Percentiles rank a stretch among this genome's conserved stretches.
phyloP scores from a whole-genome alignment of 2,888 invertebrate species.

The Eumacrocentrus americanus region DNA sequence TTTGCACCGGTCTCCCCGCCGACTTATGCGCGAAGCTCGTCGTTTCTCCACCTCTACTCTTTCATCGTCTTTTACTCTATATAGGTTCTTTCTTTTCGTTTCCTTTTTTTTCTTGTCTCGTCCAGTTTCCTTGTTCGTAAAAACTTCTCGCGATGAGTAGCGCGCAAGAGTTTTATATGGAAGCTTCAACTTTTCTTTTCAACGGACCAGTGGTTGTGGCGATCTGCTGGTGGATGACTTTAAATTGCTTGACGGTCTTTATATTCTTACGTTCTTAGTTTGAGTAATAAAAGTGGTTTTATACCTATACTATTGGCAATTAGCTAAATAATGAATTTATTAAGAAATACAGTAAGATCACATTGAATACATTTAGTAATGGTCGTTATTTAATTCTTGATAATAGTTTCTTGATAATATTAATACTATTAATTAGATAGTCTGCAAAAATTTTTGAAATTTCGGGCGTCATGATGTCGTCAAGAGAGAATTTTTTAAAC shows the following conservation, averaged over 20 bases:
- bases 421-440: neutral
- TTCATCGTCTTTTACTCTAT: neutral
- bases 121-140: constrained; percentile 21
- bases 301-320: neutral
- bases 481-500: neutral
- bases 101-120: neutral
- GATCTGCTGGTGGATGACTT: neutral
- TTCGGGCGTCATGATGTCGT: no score
- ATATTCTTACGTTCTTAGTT: neutral
- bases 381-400: neutral
- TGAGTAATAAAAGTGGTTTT: neutral
- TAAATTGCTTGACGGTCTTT: constrained; percentile 6
- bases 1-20: constrained; percentile 32
- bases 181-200: constrained; percentile 2
- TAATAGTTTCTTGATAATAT: neutral
- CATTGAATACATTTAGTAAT: no score
- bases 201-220: neutral
- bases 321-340: neutral
- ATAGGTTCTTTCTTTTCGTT: constrained; percentile 10
- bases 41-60: constrained; percentile 24
- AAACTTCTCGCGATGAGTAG: constrained; percentile 12
- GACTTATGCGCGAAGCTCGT: constrained; percentile 21
- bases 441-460: neutral
- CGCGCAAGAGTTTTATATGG: constrained; percentile 8
- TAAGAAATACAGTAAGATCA: neutral